Evolutionary conservation across 2,797 vertebrate species (phyloP).

Genomic region (Gallinago solitaria): DNA sequence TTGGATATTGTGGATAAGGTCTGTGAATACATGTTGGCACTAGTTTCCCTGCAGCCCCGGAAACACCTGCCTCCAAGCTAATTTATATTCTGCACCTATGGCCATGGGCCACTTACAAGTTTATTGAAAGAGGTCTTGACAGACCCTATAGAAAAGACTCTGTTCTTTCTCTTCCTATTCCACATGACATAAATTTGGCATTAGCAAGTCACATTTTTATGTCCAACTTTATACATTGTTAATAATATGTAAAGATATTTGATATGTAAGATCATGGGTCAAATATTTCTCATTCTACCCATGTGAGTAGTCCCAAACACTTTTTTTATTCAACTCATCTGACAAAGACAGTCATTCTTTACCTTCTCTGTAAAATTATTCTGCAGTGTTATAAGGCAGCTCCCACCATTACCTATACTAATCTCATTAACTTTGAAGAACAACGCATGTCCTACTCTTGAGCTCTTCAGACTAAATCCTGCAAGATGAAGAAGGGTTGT

Average conservation of each 20-base stretch:
- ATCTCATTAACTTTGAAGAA: constrained; percentile 33
- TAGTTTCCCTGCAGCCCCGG: constrained; percentile 49
- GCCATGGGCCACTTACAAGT: constrained; percentile 43
- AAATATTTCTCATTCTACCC: constrained; percentile 43
- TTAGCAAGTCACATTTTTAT: constrained; percentile 61
- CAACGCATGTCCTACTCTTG: neutral
- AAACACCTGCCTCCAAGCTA: constrained; percentile 74
- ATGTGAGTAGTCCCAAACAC: neutral
- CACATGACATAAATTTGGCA: constrained; percentile 70
- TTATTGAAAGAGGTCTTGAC: constrained; percentile 56
- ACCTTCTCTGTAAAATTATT: constrained; percentile 37
- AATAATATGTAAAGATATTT: constrained; percentile 70
- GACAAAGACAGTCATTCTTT: neutral
- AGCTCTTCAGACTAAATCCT: constrained; percentile 38
- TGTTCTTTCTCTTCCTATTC: constrained; percentile 66
- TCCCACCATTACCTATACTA: constrained; percentile 9
- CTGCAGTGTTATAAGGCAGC: constrained; percentile 14
- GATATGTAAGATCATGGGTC: constrained; percentile 55
- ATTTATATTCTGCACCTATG: constrained; percentile 73
- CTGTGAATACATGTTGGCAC: constrained; percentile 31
- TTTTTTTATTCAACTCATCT: neutral
- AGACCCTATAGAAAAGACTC: constrained; percentile 62
- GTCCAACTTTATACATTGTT: constrained; percentile 65
- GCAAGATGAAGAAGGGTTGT: neutral
- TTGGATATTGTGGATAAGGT: neutral